These are phyloP conservation scores for Sinelater perroti DNA, from an alignment of 2,888 invertebrate species.

Conservation along the genomic window DNA sequence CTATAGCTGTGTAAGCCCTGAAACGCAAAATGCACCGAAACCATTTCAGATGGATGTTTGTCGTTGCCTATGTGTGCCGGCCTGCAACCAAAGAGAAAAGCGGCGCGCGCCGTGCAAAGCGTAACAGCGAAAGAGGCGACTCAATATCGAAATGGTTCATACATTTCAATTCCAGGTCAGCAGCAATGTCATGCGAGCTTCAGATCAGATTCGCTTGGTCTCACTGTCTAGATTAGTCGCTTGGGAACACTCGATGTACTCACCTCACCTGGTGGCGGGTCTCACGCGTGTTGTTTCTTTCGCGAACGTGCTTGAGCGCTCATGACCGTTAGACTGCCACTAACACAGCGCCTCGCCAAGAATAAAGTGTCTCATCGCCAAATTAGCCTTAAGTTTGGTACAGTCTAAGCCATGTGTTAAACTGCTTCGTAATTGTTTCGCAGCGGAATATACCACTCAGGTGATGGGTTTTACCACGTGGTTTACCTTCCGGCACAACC, in stretches of 20 bases:
- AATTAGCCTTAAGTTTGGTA: conserved; percentile 1
- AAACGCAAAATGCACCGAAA: conserved; percentile 1
- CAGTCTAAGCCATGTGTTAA: conserved; percentile 44
- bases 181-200: conserved; percentile 27
- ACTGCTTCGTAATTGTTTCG: conserved; percentile 47
- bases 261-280: conserved; percentile 17
- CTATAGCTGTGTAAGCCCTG: too few relatives aligned
- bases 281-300: conserved; percentile 6
- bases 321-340: background rate
- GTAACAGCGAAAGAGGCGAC: conserved; percentile 51
- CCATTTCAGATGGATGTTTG: conserved; percentile 50
- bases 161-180: conserved; percentile 68
- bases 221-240: conserved; percentile 28
- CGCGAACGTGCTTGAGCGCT: too few relatives aligned
- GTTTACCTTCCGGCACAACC: conserved; percentile 64
- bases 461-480: conserved; percentile 66
- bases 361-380: conserved; percentile 6
- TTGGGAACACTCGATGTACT: conserved; percentile 30
- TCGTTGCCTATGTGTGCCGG: conserved; percentile 42
- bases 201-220: conserved; percentile 5
- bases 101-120: conserved; percentile 27
- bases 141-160: conserved; percentile 65
- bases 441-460: conserved; percentile 57
- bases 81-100: conserved; percentile 19
- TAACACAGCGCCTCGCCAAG: conserved; percentile 6